Evolutionary conservation across 2,113 vertebrate species (phyloP), one percentile per base, ranked within the genome.

Genomic region (Dasyurus viverrinus): DNA sequence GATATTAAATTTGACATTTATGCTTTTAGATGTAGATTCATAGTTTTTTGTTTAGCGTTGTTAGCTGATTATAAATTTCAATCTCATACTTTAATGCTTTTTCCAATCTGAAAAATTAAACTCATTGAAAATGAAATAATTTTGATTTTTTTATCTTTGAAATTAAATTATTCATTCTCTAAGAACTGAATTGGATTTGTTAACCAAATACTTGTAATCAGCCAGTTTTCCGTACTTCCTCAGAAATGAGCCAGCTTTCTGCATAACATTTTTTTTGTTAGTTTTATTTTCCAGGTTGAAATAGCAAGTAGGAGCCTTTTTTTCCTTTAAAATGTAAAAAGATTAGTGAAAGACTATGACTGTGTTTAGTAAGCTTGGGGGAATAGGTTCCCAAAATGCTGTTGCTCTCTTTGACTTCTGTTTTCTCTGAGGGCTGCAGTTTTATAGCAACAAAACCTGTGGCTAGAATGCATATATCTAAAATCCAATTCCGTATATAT

Each of bases 161-260:
- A 91, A 53, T 94, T 96, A 84, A 48, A 46, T 84, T 48, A 57
- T 89, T 93, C 12, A 57, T 52, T 92, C n/a, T 36, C 8, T n/a
- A 50, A 84, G 91, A 90, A 91, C 89, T 68, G 54, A 95, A 50
- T 92, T 89, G 23, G 10, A 76, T 84, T 90, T 94, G 54, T 90
- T 94, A 95, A 93, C 54, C 93, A 57, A 94, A 94, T 93, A 90
- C n/a, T 92, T 94, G 42, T 84, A 92, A 94, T 97, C 47, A 91
- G 0, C 94, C 93, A 95, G 93, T 93, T 93, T 92, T 46, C 25
- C 95, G 42, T 0, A 84, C 16, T 84, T 84, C 16, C 68, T 76
- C 47, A 95, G 60, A 94, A 95, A 92, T 95, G 92, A 95, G 91
- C 92, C 91, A 91, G 24, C 84, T 94, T 93, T 95, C 90, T 95